Percentiles rank a stretch among this genome's conserved stretches.
Evolutionary conservation across 30 jellyfish, hydroid and myxozoan genomes (phyloP).

Genomic region (Hydra vulgaris): DNA sequence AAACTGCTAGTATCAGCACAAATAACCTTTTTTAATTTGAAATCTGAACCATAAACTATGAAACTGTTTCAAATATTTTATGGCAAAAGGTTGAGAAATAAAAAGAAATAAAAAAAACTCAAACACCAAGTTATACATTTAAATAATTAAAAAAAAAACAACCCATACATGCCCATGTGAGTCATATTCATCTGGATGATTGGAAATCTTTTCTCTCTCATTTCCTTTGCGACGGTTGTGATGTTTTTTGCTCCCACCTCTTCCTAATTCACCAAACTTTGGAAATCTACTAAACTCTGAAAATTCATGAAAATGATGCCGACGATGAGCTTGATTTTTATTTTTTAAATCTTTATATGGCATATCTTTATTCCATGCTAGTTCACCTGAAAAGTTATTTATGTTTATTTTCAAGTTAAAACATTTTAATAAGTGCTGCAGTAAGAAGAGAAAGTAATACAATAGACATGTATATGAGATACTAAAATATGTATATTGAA

Average conservation of each 20-base stretch:
- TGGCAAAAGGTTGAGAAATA: no score
- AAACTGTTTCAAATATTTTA: no score
- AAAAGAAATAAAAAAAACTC: no score
- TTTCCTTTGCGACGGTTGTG: background rate
- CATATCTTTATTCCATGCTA: background rate
- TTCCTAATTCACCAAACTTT: background rate
- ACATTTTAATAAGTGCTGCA: no score
- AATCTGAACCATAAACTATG: no score
- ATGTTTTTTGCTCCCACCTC: background rate
- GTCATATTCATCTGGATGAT: background rate
- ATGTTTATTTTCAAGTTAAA: background rate
- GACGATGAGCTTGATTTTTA: background rate
- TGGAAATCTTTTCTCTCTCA: background rate
- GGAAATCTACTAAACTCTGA: background rate
- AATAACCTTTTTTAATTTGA: no score
- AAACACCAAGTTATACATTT: no score
- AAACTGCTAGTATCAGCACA: no score
- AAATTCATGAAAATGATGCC: background rate
- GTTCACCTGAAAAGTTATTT: background rate
- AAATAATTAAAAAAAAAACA: no score
- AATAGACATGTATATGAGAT: background rate
- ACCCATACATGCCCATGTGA: background rate
- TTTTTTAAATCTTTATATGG: background rate
- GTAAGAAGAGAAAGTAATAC: no score
- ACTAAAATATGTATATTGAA: no score